Evolutionary conservation across 2,797 vertebrate species (phyloP).

Genomic region (Urocyon cinereoargenteus): DNA sequence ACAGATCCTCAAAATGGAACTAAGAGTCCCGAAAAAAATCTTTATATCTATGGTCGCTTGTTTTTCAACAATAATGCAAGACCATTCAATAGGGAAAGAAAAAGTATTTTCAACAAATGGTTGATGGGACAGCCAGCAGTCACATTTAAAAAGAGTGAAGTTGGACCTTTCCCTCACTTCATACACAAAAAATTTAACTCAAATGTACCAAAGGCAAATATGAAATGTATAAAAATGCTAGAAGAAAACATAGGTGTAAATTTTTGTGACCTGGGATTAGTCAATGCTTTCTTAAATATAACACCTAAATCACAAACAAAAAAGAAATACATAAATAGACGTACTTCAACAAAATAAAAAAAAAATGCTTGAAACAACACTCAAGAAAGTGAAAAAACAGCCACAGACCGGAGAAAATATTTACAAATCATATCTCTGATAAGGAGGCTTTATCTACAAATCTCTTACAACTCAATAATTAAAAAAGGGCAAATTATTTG

Average conservation of each 20-base stretch:
- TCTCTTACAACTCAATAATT: not conserved
- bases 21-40: not conserved
- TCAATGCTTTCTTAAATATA: not conserved
- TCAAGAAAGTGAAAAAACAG: not conserved
- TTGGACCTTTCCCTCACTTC: not conserved
- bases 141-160: not conserved
- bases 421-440: not conserved
- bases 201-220: not conserved
- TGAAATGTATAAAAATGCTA: not conserved
- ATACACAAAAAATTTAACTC: not conserved
- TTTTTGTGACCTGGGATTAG: not conserved
- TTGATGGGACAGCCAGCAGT: not conserved
- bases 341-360: not conserved
- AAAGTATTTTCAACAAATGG: not conserved
- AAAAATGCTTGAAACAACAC: not conserved
- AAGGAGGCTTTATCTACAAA: not conserved
- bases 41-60: not conserved
- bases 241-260: not conserved
- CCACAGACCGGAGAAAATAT: not conserved
- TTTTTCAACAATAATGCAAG: not conserved
- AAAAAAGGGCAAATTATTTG: not conserved
- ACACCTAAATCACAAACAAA: not conserved
- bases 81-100: not conserved
- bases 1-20: not conserved
- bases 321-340: not conserved